Percentiles rank a stretch among this genome's conserved stretches.
Conservation (phyloP, 2,797 vertebrate genomes). For the Halcyon leucocephala region DNA sequence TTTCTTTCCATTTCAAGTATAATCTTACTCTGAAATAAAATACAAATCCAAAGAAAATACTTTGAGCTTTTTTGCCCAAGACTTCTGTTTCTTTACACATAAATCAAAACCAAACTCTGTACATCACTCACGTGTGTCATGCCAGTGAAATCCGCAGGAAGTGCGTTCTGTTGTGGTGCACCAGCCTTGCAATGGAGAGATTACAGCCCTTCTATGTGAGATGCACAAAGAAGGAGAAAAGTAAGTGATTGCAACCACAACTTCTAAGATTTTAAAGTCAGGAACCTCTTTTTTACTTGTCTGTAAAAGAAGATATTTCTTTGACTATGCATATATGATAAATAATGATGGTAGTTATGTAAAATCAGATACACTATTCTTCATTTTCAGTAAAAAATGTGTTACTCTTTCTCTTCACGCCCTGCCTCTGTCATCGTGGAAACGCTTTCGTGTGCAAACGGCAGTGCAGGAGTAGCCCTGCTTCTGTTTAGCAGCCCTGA, state of each 20-base stretch:
- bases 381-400: not conserved
- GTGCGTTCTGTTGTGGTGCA: not conserved
- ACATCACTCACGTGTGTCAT: rapidly evolving
- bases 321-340: not conserved
- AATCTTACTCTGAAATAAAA: not conserved
- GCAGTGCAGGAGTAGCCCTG: not conserved
- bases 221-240: not conserved
- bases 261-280: not conserved
- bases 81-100: not conserved
- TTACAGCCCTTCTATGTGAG: not conserved
- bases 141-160: not conserved
- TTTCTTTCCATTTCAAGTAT: not conserved
- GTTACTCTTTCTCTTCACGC: not conserved
- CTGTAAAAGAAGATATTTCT: not conserved
- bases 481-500: not conserved
- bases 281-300: not conserved
- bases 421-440: not conserved
- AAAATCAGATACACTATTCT: not conserved
- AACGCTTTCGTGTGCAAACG: not conserved
- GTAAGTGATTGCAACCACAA: not conserved
- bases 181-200: not conserved
- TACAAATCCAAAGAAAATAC: not conserved
- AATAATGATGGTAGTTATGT: not conserved
- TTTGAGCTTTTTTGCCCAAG: rapidly evolving
- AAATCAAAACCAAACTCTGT: not conserved